Evolutionary conservation across 2,797 vertebrate species (phyloP), one percentile per base, ranked within the genome.

Genomic region (Cyclopterus lumpus): DNA sequence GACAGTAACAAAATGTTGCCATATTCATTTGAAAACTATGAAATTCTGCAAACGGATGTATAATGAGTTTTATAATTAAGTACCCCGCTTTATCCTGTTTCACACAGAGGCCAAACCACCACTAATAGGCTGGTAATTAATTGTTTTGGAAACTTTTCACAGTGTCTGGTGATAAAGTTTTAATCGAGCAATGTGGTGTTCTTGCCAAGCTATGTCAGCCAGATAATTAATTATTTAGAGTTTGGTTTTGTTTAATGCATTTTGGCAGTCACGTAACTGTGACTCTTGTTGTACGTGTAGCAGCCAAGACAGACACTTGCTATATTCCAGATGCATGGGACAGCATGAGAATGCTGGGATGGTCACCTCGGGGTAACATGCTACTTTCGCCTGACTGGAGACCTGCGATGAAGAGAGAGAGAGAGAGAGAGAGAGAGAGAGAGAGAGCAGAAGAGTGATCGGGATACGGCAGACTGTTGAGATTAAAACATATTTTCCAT

Each of bases 31-130:
- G 55, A 78, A 91, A 93, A 86, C 59, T 77, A 77, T 48, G 66
- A 93, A 92, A 89, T 90, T 90, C 77, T 87, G 65, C 88, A 91
- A 94, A 92, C 78, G 55, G 82, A 77, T 70, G 66, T 73, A 79
- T 90, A 89, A 91, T 88, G 79, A 84, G 73, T 89, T 92, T 92
- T 94, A 94, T 93, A 93, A 95, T 95, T 93, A 94, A 93, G 89
- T 91, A 80, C 76, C 81, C 75, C 63, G 77, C 79, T 93, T 93
- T 93, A 92, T 94, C 67, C n/a, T 88, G 82, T 93, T 92, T 89
- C 88, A 90, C 88, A 91, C 85, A 84, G n/a, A n/a, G 83, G 79
- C 78, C 81, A 81, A 81, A 81, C 79, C 68, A 60, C 78, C 80
- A 87, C 89, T 87, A 90, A 91, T 89, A 89, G 70, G 46, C 76